Evolutionary conservation across 2,113 vertebrate species (phyloP).

Genomic region (Cavia porcellus): DNA sequence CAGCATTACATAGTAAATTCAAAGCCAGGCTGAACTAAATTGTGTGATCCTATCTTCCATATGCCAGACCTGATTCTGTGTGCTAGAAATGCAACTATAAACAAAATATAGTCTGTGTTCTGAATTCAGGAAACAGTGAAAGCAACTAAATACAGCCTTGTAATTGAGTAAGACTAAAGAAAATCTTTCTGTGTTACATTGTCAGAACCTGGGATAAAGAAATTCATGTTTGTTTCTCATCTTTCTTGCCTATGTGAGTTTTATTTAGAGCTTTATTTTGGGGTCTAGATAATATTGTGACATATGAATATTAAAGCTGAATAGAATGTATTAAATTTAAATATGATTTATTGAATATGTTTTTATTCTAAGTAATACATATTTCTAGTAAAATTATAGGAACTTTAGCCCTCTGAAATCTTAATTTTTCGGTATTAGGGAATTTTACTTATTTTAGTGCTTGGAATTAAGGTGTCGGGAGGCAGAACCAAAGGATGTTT

Average conservation of each 20-base stretch:
- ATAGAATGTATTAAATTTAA: constrained; percentile 35
- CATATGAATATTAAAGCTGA: constrained; percentile 52
- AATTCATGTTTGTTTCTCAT: not conserved
- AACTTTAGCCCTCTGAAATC: not conserved
- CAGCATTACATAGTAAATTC: not conserved
- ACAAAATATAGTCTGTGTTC: not conserved
- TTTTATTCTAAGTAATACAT: constrained; percentile 35
- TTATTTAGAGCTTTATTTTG: constrained; percentile 47
- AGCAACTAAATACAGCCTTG: not conserved
- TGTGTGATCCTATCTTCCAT: not conserved
- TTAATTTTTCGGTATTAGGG: constrained; percentile 21
- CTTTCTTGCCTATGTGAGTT: not conserved
- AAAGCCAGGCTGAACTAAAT: not conserved
- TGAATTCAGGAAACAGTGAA: not conserved
- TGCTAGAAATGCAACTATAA: not conserved
- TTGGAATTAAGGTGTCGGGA: not conserved
- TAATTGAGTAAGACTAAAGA: not conserved
- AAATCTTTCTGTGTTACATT: not conserved
- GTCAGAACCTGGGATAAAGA: constrained; percentile 27
- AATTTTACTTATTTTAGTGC: not conserved
- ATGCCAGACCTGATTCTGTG: not conserved
- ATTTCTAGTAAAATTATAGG: constrained; percentile 7
- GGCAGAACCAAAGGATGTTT: too few species aligned
- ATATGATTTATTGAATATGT: not conserved
- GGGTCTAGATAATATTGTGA: not conserved